These are phyloP conservation scores for Cardinalis cardinalis DNA, from an alignment of 2,113 vertebrate species.

Conservation along the genomic window DNA sequence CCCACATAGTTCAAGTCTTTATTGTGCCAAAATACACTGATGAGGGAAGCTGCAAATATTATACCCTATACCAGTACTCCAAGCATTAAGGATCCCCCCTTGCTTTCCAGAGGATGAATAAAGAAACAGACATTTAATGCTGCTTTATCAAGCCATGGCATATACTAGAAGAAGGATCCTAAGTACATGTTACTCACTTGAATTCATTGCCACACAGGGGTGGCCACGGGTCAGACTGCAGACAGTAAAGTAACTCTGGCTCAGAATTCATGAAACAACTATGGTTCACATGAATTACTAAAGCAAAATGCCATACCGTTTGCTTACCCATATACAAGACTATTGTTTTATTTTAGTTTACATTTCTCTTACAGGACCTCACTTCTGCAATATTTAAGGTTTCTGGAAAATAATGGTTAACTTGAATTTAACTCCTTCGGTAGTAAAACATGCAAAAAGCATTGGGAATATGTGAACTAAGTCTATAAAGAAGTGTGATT, in stretches of 20 bases:
- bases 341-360: not conserved
- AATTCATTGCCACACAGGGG: not conserved
- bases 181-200: rapidly evolving
- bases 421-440: not conserved
- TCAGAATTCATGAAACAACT: not conserved
- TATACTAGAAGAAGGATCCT: not conserved
- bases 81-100: not conserved
- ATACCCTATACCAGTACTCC: not conserved
- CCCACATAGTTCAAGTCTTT: not conserved
- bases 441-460: not conserved
- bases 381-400: not conserved
- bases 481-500: not conserved
- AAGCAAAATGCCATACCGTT: not conserved
- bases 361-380: not conserved
- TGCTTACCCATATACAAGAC: not conserved
- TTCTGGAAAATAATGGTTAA: not conserved
- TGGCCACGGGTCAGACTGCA: not conserved
- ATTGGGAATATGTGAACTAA: not conserved
- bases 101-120: not conserved
- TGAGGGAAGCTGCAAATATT: not conserved
- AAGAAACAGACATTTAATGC: not conserved
- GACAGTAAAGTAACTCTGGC: not conserved
- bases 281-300: not conserved
- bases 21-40: not conserved
- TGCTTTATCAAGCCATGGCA: not conserved